These are phyloP conservation scores for Periplaneta americana DNA, from an alignment of 1,140 invertebrate genomes.

Conservation along the genomic window DNA sequence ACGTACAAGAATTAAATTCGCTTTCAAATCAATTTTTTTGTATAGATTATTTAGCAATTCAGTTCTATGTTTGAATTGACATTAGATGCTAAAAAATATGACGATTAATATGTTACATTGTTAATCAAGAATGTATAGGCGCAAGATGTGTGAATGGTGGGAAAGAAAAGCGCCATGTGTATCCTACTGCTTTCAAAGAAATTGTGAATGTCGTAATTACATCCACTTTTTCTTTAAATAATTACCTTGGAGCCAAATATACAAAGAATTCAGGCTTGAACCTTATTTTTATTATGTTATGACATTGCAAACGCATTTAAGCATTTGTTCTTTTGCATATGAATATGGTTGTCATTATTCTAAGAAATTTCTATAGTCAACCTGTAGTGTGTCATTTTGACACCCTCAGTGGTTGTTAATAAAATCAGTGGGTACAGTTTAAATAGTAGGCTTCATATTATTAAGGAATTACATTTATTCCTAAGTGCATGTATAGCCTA, in stretches of 20 bases:
- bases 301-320: background rate
- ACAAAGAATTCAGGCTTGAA: background rate
- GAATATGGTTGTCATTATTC: background rate
- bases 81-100: too few relatives aligned
- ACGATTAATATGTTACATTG: too few relatives aligned
- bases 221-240: too few relatives aligned
- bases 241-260: too few relatives aligned
- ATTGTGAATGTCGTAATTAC: too few relatives aligned
- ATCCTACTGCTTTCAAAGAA: too few relatives aligned
- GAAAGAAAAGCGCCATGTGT: too few relatives aligned
- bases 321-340: background rate
- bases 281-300: background rate
- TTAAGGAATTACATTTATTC: background rate
- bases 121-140: too few relatives aligned
- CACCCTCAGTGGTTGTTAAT: background rate
- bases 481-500: background rate
- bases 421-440: background rate
- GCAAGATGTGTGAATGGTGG: too few relatives aligned
- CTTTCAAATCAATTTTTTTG: too few relatives aligned
- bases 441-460: background rate
- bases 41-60: too few relatives aligned
- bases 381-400: background rate
- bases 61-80: too few relatives aligned
- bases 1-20: background rate
- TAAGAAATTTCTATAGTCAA: background rate